Evolutionary conservation across 2,113 vertebrate genomes (phyloP).

Genomic region (Pandion haliaetus): DNA sequence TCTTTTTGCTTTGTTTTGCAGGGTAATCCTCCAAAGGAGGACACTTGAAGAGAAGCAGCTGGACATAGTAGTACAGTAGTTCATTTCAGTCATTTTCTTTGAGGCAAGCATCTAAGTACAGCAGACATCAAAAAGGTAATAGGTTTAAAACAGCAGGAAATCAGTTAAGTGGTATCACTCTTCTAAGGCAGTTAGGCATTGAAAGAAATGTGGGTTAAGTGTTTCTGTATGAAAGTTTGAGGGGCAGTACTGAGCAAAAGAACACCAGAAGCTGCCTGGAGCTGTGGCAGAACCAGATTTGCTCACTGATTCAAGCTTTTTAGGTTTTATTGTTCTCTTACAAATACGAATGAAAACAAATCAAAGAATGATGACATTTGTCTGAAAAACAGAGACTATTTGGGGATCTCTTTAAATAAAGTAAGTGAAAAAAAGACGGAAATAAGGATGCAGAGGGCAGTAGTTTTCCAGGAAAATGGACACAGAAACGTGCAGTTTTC

Average conservation of each 20-base stretch:
- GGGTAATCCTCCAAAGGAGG: not conserved
- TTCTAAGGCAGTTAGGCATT: not conserved
- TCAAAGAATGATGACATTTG: not conserved
- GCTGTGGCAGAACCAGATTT: not conserved
- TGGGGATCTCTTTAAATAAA: not conserved
- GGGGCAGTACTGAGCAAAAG: not conserved
- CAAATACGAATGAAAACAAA: not conserved
- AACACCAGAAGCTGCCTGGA: not conserved
- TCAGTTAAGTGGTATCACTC: not conserved
- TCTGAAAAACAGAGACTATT: not conserved
- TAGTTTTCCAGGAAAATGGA: not conserved
- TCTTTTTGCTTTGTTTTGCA: not conserved
- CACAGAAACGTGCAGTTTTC: not conserved
- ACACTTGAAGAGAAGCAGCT: not conserved
- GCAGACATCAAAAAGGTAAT: not conserved
- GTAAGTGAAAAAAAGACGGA: not conserved
- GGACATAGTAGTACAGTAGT: not conserved
- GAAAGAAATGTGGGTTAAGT: not conserved
- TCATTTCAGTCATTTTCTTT: not conserved
- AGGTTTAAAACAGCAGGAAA: not conserved
- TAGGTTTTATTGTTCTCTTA: not conserved
- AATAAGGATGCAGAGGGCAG: not conserved
- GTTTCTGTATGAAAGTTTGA: not conserved
- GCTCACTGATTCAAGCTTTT: not conserved
- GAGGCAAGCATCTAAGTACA: not conserved